These are phyloP conservation scores for Charina bottae DNA, from an alignment of 2,113 vertebrate genomes.

Conservation along the genomic window DNA sequence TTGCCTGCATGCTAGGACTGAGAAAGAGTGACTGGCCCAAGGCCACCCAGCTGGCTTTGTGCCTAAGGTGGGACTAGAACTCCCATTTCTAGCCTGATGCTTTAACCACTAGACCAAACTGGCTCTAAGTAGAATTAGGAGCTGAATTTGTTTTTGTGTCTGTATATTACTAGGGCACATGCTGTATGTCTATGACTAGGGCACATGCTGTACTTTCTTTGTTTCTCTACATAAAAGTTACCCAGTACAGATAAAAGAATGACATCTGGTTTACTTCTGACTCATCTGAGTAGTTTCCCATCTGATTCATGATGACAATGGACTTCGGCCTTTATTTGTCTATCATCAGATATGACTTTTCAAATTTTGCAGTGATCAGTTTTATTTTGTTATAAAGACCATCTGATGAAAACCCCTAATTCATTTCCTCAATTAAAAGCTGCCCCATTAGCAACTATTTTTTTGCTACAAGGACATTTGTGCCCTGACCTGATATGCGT, in stretches of 20 bases:
- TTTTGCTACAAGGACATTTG: background rate
- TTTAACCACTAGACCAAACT: constrained; percentile 17
- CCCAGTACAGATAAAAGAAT: constrained; percentile 35
- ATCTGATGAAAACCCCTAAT: background rate
- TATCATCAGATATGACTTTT: background rate
- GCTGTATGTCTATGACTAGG: constrained; percentile 28
- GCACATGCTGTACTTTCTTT: constrained; percentile 49
- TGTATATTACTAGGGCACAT: constrained; percentile 27
- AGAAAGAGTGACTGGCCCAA: background rate
- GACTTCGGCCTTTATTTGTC: constrained; percentile 17
- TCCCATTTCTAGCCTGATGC: background rate
- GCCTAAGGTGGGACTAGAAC: background rate
- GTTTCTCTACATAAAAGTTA: constrained; percentile 48
- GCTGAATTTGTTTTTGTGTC: constrained; percentile 36
- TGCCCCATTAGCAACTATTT: background rate
- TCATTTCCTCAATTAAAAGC: background rate
- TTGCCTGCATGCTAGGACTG: background rate
- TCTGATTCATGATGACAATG: constrained; percentile 30
- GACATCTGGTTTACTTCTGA: constrained; percentile 56
- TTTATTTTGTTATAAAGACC: background rate
- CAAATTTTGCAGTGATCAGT: background rate
- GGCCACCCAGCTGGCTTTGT: background rate
- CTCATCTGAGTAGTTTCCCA: constrained; percentile 45
- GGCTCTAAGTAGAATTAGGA: constrained; percentile 16
- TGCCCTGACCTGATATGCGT: background rate